Evolutionary conservation across 2,113 vertebrate species (phyloP), one percentile per base, ranked within the genome.

Genomic region (Onychostoma macrolepis): DNA sequence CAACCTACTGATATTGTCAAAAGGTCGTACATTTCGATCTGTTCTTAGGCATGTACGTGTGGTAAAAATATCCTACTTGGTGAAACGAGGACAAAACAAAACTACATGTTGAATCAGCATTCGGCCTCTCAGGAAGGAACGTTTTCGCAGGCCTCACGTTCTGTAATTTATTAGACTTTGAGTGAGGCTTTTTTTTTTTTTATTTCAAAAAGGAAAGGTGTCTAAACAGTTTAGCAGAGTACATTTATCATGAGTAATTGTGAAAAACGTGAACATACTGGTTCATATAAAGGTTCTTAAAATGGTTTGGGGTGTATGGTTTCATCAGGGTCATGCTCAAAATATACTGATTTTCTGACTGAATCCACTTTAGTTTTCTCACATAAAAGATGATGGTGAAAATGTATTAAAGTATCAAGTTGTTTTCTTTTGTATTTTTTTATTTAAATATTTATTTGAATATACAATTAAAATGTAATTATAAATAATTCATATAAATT

Each of bases 21-120:
- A 28, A 83, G 80, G 80, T 81, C 38, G 38, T 45, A 67, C 58
- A 81, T 81, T 81, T 43, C 36, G 58, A 81, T 81, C 58, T 81
- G 38, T 81, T 81, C 80, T 28, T 45, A 81, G 80, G 36, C 43
- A 45, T 81, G 80, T 30, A 28, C 7, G 19, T 21, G 19, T 24
- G 80, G 10, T 83, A 83, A 83, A 83, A 71, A 83, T 83, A 83
- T 24, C 38, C 41, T 19, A 65, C n/a, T n/a, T 19, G n/a, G 36
- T 81, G 15, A 41, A 41, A 65, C 2, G 8, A 81, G 80, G 38
- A 81, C 56, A 19, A 65, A 45, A 28, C 58, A 13, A 21, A 81
- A 81, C 61, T 17, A 43, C 36, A 28, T 15, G 19, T 63, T 63
- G 36, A 80, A 80, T 80, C 45, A 58, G 28, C 28, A 33, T 56